phyloP scores from a whole-genome alignment of 1,140 invertebrate species.

The Macrobrachium nipponense region DNA sequence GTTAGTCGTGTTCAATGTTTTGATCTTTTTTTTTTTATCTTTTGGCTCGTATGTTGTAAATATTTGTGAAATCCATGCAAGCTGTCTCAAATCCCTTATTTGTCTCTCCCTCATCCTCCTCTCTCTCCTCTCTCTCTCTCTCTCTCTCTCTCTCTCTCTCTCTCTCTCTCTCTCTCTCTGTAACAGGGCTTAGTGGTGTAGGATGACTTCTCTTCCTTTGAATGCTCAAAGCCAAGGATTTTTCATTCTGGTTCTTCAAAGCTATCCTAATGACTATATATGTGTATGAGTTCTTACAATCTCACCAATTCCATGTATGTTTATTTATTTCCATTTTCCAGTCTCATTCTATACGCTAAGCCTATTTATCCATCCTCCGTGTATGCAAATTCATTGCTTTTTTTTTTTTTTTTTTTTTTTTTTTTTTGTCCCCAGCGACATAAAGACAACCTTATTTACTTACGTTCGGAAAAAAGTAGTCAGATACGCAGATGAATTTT shows the following conservation, averaged over 20 bases:
- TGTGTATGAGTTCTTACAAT: not conserved
- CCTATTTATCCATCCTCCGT: too few relatives aligned
- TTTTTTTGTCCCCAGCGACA: not conserved
- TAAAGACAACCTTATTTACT: not conserved
- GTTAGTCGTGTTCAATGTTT: not conserved
- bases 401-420: too few relatives aligned
- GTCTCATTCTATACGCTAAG: not conserved
- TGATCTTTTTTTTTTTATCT: not conserved
- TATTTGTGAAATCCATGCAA: constrained; percentile 16
- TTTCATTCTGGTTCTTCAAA: not conserved
- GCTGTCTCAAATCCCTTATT: too few relatives aligned
- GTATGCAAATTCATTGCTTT: too few relatives aligned
- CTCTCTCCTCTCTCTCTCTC: constrained; percentile 29
- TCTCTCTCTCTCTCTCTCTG: constrained; percentile 15
- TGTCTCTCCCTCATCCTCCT: not conserved
- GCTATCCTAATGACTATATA: not conserved
- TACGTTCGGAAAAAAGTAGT: constrained; percentile 12
- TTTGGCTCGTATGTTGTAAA: constrained; percentile 31
- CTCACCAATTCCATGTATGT: not conserved
- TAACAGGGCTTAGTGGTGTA: too few relatives aligned
- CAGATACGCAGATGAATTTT: constrained; percentile 14
- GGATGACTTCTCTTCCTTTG: not conserved
- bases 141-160: constrained; percentile 32
- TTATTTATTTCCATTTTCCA: not conserved
- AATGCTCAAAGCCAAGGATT: too few relatives aligned